Conservation (phyloP, 2,888 invertebrate species). For the Hyposoter didymator region DNA sequence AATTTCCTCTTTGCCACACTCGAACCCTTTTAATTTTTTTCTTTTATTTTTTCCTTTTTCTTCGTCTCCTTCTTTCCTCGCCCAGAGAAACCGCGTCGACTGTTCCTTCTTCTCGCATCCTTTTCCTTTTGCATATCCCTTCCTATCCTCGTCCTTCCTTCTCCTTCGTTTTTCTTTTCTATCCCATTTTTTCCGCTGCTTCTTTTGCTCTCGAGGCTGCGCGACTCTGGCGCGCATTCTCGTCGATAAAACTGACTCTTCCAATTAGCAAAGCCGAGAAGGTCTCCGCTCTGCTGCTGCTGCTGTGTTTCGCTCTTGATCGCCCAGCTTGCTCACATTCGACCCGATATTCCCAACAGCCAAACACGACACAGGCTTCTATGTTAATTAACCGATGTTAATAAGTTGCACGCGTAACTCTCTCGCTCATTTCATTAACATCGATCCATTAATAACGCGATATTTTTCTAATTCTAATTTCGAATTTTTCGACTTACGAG, state of each 20-base stretch:
- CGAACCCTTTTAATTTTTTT: slow-evolving; percentile 67
- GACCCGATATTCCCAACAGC: slow-evolving; percentile 27
- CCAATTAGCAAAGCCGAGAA: slow-evolving; percentile 64
- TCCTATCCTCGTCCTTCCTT: neutral
- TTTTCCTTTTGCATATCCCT: slow-evolving; percentile 55
- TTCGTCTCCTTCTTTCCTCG: slow-evolving; percentile 65
- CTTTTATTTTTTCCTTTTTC: slow-evolving; percentile 51
- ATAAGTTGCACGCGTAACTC: neutral
- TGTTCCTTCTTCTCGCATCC: neutral
- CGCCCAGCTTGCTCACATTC: slow-evolving; percentile 26
- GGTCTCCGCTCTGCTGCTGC: slow-evolving; percentile 23
- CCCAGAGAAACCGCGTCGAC: slow-evolving; percentile 69
- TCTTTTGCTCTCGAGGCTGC: slow-evolving; percentile 45
- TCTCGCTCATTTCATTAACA: neutral
- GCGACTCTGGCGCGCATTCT: slow-evolving; percentile 55
- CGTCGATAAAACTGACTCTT: slow-evolving; percentile 69
- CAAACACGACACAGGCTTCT: neutral
- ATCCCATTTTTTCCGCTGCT: slow-evolving; percentile 22
- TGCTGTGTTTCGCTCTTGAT: slow-evolving; percentile 44
- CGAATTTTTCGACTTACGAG: too few relatives aligned
- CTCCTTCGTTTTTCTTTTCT: slow-evolving; percentile 22
- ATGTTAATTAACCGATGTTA: neutral
- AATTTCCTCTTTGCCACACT: slow-evolving; percentile 63
- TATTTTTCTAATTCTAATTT: too few relatives aligned
- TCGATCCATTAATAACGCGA: neutral